Evolutionary conservation across 2,113 vertebrate species (phyloP).

Genomic region (Petroica traversi): DNA sequence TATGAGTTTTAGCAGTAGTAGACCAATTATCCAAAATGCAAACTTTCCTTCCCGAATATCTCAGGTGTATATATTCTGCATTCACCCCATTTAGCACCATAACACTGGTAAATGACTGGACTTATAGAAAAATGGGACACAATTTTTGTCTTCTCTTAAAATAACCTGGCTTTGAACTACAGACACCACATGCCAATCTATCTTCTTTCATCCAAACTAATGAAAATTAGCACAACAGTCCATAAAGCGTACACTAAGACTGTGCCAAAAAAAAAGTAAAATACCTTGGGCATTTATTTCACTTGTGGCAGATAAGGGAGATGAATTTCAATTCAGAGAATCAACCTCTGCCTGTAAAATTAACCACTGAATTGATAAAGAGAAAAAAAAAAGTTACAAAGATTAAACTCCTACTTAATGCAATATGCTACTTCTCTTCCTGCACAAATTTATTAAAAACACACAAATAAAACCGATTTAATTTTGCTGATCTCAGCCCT

Average conservation of each 20-base stretch:
- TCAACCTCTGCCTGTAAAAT: neutral
- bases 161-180: neutral
- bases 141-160: neutral
- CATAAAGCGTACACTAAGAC: neutral
- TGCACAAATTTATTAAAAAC: neutral
- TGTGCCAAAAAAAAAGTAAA: neutral
- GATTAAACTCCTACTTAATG: neutral
- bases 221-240: neutral
- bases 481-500: neutral
- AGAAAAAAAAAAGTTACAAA: neutral
- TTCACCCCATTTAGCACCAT: neutral
- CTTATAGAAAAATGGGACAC: neutral
- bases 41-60: neutral
- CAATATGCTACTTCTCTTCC: neutral
- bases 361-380: neutral
- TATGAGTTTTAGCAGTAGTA: neutral
- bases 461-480: neutral
- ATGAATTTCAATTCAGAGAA: neutral
- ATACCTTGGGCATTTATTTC: neutral
- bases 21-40: neutral
- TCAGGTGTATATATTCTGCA: neutral
- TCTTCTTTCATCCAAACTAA: neutral
- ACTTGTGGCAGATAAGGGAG: neutral
- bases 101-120: neutral
- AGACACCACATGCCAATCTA: neutral